phyloP scores from a whole-genome alignment of 2,888 invertebrate species.

The Lycocerus yunnanus region DNA sequence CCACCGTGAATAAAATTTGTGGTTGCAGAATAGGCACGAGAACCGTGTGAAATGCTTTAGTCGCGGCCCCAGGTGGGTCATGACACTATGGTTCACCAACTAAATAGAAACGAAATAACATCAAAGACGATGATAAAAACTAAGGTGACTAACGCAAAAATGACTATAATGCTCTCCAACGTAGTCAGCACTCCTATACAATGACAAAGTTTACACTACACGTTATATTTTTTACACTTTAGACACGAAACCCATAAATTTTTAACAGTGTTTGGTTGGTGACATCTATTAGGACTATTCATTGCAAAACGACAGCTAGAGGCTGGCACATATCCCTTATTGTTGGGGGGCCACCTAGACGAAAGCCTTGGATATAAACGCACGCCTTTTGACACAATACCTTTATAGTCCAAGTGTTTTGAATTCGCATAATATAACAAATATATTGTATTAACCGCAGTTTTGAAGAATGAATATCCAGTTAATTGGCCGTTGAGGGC shows the following conservation, averaged over 20 bases:
- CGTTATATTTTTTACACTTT: constrained; percentile 33
- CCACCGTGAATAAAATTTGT: constrained; percentile 20
- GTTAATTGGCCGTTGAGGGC: constrained; percentile 43
- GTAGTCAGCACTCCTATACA: constrained; percentile 28
- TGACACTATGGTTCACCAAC: constrained; percentile 26
- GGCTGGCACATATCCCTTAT: constrained; percentile 15
- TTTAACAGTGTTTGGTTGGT: constrained; percentile 38
- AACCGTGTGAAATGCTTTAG: constrained; percentile 41
- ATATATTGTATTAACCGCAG: constrained; percentile 38
- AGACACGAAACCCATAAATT: constrained; percentile 40
- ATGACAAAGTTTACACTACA: constrained; percentile 36
- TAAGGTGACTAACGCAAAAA: constrained; percentile 7
- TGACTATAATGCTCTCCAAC: constrained; percentile 14
- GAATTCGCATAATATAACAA: constrained; percentile 34
- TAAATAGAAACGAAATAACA: neutral
- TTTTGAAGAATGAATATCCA: constrained; percentile 38
- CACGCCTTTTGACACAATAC: constrained; percentile 32
- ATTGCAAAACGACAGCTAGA: constrained; percentile 24
- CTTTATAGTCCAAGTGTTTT: constrained; percentile 17
- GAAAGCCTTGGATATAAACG: constrained; percentile 32
- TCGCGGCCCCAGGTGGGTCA: constrained; percentile 37
- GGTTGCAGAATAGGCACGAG: constrained; percentile 29
- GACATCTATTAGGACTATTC: constrained; percentile 44
- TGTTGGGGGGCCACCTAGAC: constrained; percentile 20
- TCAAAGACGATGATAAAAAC: constrained; percentile 5